Base-by-base conservation (phyloP, 2,888 invertebrate species). In the Melipona bicolor region DNA sequence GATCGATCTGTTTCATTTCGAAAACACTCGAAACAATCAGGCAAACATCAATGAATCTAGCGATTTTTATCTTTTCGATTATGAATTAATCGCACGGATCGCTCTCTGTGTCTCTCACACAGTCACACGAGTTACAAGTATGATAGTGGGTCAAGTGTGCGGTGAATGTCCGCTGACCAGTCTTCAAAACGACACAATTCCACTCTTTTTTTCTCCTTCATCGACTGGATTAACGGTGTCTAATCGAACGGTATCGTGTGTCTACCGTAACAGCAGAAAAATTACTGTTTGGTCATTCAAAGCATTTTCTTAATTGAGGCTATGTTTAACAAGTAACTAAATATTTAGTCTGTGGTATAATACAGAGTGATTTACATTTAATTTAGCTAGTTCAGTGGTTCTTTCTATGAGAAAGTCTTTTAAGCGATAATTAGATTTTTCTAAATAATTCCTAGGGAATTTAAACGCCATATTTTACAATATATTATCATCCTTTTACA, bases 131-230 rank as follows among this genome's bases (percentile, higher is more conserved):
- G 81, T 72, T 82, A 76, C 91, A 91, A 91, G 91, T 92, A 89
- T 91, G 90, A 92, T 91, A 93, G 92, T 93, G 79, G 93, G 93
- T 93, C 93, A 93, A 93, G 93, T 93, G 92, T 91, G 88, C 90
- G 90, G 91, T 91, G 89, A 93, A 92, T 86, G 93, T 84, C 91
- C 92, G 74, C 73, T 64, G 78, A 81, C 56, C 75, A 75, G 71
- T 82, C 67, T 32, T 73, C 67, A 43, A 81, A 74, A 69, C 72
- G 68, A 19, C 17, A 64, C 21, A 52, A 17, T 68, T 56, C 56
- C 17, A 6, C 32, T 67, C 49, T 61, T 27, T 6, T 49, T 24
- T 3, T n/a, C 56, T 15, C 27, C 43, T 17, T 49, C 43, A 24
- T 56, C 36, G 21, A 24, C 17, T 13, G 82, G 43, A 9, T 9